Evolutionary conservation across 2,113 vertebrate genomes (phyloP).

Genomic region (Phaetusa simplex): DNA sequence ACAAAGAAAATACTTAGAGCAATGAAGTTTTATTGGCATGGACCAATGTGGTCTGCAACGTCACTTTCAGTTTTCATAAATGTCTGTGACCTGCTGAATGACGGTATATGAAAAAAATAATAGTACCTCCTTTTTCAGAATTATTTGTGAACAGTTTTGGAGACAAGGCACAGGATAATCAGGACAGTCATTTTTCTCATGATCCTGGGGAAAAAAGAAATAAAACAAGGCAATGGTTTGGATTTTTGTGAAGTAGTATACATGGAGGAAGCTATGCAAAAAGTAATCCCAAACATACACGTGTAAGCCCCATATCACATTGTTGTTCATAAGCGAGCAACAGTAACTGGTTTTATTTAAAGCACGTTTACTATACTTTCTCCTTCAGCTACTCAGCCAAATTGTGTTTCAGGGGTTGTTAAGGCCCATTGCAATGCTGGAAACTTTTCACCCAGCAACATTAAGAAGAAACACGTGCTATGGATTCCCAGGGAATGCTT

Average conservation of each 20-base stretch:
- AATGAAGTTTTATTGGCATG: neutral
- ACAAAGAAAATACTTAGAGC: neutral
- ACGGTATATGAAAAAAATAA: neutral
- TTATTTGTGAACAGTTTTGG: slow-evolving; percentile 78
- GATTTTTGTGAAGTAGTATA: neutral
- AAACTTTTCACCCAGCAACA: neutral
- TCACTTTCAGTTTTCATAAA: neutral
- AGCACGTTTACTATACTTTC: neutral
- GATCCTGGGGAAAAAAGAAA: slow-evolving; percentile 72
- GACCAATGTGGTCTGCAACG: neutral
- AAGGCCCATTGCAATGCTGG: neutral
- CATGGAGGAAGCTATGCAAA: neutral
- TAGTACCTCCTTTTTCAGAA: slow-evolving; percentile 80
- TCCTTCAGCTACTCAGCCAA: neutral
- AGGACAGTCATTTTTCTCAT: slow-evolving; percentile 78
- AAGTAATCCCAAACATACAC: neutral
- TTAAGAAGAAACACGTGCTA: neutral
- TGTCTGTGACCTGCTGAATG: neutral
- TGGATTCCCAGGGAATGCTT: neutral
- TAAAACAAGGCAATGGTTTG: neutral
- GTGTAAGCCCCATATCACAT: neutral
- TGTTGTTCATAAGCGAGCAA: neutral
- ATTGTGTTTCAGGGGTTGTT: neutral
- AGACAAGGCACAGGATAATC: slow-evolving; percentile 80
- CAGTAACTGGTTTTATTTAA: neutral